These are phyloP conservation scores for Drosophila albomicans DNA, from an alignment of 1,140 invertebrate genomes.

Conservation along the genomic window DNA sequence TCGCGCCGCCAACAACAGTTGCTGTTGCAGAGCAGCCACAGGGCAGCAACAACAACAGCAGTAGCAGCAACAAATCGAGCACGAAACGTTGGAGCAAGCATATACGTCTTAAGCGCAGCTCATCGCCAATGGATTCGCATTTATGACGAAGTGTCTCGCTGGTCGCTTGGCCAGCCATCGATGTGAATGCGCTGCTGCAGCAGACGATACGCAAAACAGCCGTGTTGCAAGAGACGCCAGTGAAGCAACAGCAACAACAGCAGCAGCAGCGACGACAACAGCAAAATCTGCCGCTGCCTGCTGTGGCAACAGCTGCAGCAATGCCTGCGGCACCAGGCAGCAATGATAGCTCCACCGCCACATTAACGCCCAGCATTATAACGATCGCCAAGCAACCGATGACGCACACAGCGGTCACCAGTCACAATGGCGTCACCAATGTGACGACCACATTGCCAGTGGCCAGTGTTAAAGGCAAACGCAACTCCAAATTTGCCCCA, in stretches of 20 bases:
- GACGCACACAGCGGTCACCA: slow-evolving; percentile 58
- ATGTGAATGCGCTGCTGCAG: slow-evolving; percentile 81
- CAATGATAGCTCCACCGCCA: slow-evolving; percentile 80
- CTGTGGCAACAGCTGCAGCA: background rate
- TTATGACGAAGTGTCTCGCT: slow-evolving; percentile 85
- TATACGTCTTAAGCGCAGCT: slow-evolving; percentile 63
- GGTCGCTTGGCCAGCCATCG: slow-evolving; percentile 85
- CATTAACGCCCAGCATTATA: slow-evolving; percentile 70
- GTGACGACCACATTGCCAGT: slow-evolving; percentile 48
- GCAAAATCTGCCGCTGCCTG: background rate
- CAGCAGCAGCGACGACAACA: background rate
- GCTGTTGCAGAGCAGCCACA: slow-evolving; percentile 9
- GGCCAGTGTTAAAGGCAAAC: slow-evolving; percentile 24
- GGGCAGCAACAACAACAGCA: slow-evolving; percentile 16
- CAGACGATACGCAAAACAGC: slow-evolving; percentile 82
- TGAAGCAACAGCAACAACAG: slow-evolving; percentile 14
- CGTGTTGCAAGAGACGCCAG: slow-evolving; percentile 69
- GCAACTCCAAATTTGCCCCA: slow-evolving; percentile 57
- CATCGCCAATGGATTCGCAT: slow-evolving; percentile 64
- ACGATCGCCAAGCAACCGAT: slow-evolving; percentile 70
- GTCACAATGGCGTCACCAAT: slow-evolving; percentile 49
- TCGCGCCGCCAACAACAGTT: slow-evolving; percentile 9
- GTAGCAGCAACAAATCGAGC: slow-evolving; percentile 11
- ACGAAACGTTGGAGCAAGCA: slow-evolving; percentile 70
- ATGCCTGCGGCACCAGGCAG: slow-evolving; percentile 44